A percentile compares a stretch with the other conserved stretches of the same genome.
Evolutionary conservation across 2,113 vertebrate species (phyloP).

Genomic region (Serinus canaria): DNA sequence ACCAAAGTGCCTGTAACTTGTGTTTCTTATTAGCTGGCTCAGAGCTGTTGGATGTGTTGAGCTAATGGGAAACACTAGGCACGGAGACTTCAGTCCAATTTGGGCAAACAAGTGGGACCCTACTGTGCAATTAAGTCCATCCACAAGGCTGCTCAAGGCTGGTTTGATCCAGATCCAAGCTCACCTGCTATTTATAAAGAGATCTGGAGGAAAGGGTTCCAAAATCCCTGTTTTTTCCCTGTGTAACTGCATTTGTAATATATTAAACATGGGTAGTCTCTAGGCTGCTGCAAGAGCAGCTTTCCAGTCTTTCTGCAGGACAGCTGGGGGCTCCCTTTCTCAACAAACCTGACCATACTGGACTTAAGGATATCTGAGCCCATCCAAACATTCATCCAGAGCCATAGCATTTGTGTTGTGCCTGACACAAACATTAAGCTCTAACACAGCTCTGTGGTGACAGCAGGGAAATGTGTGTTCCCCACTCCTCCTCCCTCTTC

Average conservation of each 20-base stretch:
- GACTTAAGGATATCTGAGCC: not conserved
- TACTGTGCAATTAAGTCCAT: constrained; percentile 17
- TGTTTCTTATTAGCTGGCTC: constrained; percentile 21
- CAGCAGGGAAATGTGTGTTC: not conserved
- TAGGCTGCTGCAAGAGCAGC: not conserved
- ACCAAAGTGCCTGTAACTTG: not conserved
- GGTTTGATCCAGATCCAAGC: not conserved
- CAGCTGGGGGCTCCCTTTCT: not conserved
- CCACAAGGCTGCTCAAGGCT: not conserved
- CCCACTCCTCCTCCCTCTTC: not conserved
- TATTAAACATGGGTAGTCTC: not conserved
- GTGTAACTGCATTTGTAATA: not conserved
- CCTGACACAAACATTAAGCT: not conserved
- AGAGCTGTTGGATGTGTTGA: not conserved
- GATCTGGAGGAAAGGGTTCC: not conserved
- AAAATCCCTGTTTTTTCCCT: not conserved
- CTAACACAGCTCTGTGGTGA: not conserved
- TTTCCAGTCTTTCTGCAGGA: not conserved
- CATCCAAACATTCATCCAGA: not conserved
- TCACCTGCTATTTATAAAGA: constrained; percentile 46
- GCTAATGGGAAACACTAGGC: constrained; percentile 14
- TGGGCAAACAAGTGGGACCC: not conserved
- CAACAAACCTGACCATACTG: not conserved
- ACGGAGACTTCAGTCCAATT: not conserved
- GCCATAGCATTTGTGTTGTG: not conserved